A percentile compares a stretch with the other conserved stretches of the same genome.
Evolutionary conservation across 2,113 vertebrate genomes (phyloP).

Genomic region (Baryphthengus martii): DNA sequence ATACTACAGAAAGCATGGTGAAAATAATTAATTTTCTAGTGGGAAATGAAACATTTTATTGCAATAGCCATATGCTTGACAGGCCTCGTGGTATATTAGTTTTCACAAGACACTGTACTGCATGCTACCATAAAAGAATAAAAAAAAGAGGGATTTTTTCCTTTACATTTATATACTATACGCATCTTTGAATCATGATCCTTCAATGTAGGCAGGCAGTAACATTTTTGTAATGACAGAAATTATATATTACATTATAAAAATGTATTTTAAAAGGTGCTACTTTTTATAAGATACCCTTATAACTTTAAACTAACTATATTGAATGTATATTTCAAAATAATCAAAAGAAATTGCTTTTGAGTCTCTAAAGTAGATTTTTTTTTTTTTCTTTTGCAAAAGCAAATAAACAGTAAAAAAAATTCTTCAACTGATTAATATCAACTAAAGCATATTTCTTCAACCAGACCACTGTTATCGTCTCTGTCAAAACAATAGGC

Average conservation of each 20-base stretch:
- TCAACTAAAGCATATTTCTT: neutral
- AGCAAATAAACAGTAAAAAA: neutral
- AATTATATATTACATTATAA: neutral
- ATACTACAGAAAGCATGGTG: neutral
- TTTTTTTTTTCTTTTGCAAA: neutral
- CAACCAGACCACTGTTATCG: neutral
- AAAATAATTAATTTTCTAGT: neutral
- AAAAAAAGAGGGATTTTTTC: neutral
- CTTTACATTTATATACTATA: neutral
- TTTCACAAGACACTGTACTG: neutral
- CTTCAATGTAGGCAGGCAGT: neutral
- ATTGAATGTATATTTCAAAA: neutral
- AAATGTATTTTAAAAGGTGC: neutral
- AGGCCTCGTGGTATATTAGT: neutral
- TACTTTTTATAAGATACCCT: neutral
- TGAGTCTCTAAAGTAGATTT: neutral
- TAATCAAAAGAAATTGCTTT: neutral
- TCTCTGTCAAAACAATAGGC: neutral
- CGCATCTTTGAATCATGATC: neutral
- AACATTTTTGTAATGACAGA: neutral
- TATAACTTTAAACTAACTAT: neutral
- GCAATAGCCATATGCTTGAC: neutral
- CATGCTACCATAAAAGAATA: neutral
- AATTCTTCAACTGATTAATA: neutral
- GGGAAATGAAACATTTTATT: neutral